Base-by-base conservation (phyloP, 2,888 invertebrate species). In the Oscheius myriophilus region DNA sequence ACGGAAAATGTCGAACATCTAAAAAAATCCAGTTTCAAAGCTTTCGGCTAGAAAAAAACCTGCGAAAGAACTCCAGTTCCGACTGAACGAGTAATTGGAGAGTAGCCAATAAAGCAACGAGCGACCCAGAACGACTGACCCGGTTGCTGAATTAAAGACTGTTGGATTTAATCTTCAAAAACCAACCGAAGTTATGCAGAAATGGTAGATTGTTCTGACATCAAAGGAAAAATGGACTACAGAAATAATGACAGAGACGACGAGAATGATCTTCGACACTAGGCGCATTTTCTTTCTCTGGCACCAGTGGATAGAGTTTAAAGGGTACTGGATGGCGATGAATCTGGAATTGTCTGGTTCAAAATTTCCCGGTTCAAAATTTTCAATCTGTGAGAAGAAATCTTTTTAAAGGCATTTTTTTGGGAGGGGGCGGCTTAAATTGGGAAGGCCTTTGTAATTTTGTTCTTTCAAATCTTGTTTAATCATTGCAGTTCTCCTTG, bases 261-360 rank as follows among this genome's bases (percentile, higher is more conserved):
- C n/a, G 12, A 81, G 57, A 11, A 78, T 74, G 0, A 79, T 6
- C 61, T 73, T 72, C 18, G 74, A 73, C 51, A 69, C 72, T 41
- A 62, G 39, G 25, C 76, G 70, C 21, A 77, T 72, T 65, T 71
- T 72, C 51, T 74, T 64, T 3, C 68, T 70, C 1, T 76, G 69
- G 42, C 81, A 81, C 75, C 76, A 75, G 18, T 74, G 61, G 46
- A 75, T 67, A 0, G 78, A 79, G 42, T 78, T 70, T n/a, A 81
- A 70, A 3, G 81, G 81, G 51, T 72, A 81, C 33, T 79, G 79
- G 6, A 81, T 76, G 14, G 76, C 81, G 45, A 81, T 71, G 67
- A 81, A 79, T 69, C 80, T 80, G 26, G 53, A 71, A 54, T 33
- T 3, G 9, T 3, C 9, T 33, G 33, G 3, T 33, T 33, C 9